A percentile compares a stretch with the other conserved stretches of the same genome.
phyloP scores from a whole-genome alignment of 2,888 invertebrate species.

The Anaspis maculata region DNA sequence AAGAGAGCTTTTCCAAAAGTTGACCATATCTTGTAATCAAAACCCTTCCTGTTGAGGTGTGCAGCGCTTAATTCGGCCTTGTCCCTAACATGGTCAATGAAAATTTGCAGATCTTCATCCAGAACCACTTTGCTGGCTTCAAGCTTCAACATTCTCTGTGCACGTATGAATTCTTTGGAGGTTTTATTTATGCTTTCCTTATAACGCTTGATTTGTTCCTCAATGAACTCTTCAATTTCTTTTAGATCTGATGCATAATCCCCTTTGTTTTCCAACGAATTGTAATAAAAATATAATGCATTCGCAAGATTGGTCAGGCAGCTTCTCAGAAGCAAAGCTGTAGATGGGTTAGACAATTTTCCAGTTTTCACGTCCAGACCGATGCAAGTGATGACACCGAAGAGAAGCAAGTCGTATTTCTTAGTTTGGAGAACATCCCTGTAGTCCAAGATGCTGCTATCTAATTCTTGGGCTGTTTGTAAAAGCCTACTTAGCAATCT shows the following conservation, averaged over 20 bases:
- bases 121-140: background rate
- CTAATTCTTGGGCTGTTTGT: background rate
- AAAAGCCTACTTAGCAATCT: background rate
- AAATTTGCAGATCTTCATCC: constrained; percentile 1
- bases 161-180: background rate
- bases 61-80: background rate
- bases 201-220: background rate
- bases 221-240: background rate
- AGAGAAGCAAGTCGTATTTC: background rate
- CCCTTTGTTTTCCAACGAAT: background rate
- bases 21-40: background rate
- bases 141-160: background rate
- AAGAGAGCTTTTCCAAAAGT: background rate
- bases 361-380: background rate
- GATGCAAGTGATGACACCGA: background rate
- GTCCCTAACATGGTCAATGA: background rate
- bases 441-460: background rate
- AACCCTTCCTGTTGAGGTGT: background rate
- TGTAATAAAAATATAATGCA: background rate
- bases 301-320: background rate
- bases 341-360: background rate
- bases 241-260: background rate
- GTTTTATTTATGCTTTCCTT: background rate
- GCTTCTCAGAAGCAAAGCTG: constrained; percentile 1
- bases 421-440: background rate